These are phyloP conservation scores for Anabacerthia variegaticeps DNA, from an alignment of 2,797 vertebrate genomes.

Conservation along the genomic window DNA sequence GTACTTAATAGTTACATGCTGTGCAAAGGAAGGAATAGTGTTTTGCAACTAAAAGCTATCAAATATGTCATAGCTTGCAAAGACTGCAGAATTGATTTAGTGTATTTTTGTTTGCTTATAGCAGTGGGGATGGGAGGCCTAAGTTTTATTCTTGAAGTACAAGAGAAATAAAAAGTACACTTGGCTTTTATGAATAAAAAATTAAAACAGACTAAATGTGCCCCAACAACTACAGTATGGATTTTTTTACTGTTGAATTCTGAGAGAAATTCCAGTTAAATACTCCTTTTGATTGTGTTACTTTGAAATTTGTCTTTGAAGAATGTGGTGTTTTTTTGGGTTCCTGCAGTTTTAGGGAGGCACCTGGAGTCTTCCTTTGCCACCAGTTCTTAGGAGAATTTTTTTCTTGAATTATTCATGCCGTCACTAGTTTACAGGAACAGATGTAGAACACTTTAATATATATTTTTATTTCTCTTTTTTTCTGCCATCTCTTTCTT, in stretches of 20 bases:
- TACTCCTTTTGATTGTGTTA: background rate
- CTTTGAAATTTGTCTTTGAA: background rate
- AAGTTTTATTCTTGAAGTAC: background rate
- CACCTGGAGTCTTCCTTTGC: background rate
- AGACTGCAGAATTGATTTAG: background rate
- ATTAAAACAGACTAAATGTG: background rate
- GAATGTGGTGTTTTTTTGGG: rapidly evolving
- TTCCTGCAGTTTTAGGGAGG: background rate
- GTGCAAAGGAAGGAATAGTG: background rate
- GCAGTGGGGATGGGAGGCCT: background rate
- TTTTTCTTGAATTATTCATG: background rate
- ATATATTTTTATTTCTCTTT: background rate
- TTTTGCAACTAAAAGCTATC: background rate
- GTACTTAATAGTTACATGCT: background rate
- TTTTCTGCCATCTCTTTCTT: background rate
- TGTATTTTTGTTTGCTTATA: background rate
- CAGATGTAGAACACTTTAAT: background rate
- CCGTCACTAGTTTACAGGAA: background rate
- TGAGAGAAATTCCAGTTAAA: background rate
- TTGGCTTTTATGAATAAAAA: background rate
- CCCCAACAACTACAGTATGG: background rate
- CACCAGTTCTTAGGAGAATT: background rate
- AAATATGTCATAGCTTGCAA: background rate
- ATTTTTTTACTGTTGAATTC: background rate
- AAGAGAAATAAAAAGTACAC: background rate